Evolutionary conservation across 2,797 vertebrate genomes (phyloP).

Genomic region (Macropodus opercularis): DNA sequence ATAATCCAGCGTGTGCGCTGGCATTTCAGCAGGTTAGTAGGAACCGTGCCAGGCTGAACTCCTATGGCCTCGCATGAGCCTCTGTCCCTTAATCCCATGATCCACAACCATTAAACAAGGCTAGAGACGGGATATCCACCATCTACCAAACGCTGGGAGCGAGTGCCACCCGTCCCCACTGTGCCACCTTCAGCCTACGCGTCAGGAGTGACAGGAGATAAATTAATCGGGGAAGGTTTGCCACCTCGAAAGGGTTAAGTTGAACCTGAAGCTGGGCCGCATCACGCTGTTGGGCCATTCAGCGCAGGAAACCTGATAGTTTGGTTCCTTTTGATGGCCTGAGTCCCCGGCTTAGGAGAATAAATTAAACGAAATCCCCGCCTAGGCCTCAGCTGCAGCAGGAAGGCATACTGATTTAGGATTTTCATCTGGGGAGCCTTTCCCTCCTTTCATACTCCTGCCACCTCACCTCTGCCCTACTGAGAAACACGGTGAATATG

Average conservation of each 20-base stretch:
- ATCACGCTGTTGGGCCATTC: constrained; percentile 75
- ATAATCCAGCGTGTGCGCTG: constrained; percentile 8
- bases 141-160: constrained; percentile 35
- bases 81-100: constrained; percentile 61
- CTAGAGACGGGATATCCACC: constrained; percentile 53
- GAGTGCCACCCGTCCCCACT: constrained; percentile 17
- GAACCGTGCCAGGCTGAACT: constrained; percentile 25
- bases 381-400: constrained; percentile 86
- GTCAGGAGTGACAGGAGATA: constrained; percentile 13
- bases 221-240: constrained; percentile 34
- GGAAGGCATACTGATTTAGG: constrained; percentile 91
- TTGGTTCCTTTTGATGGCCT: constrained; percentile 85
- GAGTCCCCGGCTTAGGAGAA: constrained; percentile 88
- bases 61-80: constrained; percentile 20
- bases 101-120: constrained; percentile 59
- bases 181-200: constrained; percentile 24
- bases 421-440: constrained; percentile 94
- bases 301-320: constrained; percentile 84
- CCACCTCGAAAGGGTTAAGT: constrained; percentile 71
- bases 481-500: constrained; percentile 44
- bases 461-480: constrained; percentile 29
- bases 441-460: constrained; percentile 75
- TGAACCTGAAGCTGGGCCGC: constrained; percentile 69
- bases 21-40: constrained; percentile 48
- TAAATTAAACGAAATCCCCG: constrained; percentile 90